phyloP scores from a whole-genome alignment of 2,113 vertebrate species.

The Oryzias curvinotus region DNA sequence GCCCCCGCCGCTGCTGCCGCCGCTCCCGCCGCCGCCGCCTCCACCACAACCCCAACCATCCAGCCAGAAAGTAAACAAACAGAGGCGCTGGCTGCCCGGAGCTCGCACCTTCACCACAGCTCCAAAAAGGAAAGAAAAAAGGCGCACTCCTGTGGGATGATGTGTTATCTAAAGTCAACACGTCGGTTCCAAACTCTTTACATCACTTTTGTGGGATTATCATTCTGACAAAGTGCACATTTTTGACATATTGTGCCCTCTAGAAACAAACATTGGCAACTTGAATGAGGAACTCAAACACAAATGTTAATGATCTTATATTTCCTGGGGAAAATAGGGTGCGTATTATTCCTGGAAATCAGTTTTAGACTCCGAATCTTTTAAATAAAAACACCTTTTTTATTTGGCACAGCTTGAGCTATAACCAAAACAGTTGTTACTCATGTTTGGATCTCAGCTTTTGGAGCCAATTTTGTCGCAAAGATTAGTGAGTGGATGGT shows the following conservation, averaged over 20 bases:
- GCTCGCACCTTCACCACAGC: slow-evolving; percentile 36
- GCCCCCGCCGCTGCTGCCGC: slow-evolving; percentile 4
- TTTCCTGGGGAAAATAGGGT: no score
- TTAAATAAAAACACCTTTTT: no score
- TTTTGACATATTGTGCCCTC: no score
- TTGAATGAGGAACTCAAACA: no score
- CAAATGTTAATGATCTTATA: no score
- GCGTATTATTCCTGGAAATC: no score
- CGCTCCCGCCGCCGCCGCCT: slow-evolving; percentile 9
- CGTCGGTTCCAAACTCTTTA: slow-evolving; percentile 20
- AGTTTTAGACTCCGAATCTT: no score
- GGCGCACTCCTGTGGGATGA: slow-evolving; percentile 21
- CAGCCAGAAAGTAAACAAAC: slow-evolving; percentile 64
- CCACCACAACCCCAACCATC: slow-evolving; percentile 12
- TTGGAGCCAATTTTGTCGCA: slow-evolving; percentile 13
- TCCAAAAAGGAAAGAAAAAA: slow-evolving; percentile 18
- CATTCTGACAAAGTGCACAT: no score
- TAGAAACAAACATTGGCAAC: no score
- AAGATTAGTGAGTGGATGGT: slow-evolving; percentile 13
- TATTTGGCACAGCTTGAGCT: no score
- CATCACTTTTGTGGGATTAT: no score
- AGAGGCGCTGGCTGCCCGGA: slow-evolving; percentile 38
- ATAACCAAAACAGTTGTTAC: neutral
- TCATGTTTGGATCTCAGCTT: slow-evolving; percentile 13
- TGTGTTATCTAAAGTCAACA: slow-evolving; percentile 39